Conservation (phyloP, 2,113 vertebrate genomes). For the Petrocephalus microphthalmus region DNA sequence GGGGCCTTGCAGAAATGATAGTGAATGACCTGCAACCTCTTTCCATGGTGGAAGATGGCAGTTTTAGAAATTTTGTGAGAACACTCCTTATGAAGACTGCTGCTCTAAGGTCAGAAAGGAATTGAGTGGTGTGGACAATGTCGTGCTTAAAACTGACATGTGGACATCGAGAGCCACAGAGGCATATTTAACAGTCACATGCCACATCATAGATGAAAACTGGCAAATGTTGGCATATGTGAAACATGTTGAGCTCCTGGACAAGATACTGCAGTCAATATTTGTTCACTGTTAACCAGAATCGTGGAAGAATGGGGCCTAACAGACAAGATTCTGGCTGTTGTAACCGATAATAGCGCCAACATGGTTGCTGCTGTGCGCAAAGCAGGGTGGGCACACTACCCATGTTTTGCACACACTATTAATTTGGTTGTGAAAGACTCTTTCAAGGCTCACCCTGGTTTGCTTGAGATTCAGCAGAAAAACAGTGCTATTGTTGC, state of each 20-base stretch:
- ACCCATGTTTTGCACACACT: conserved; percentile 26
- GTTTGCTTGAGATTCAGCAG: conserved; percentile 14
- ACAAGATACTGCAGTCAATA: conserved; percentile 29
- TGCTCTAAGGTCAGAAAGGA: too few relatives aligned
- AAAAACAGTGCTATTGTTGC: conserved; percentile 19
- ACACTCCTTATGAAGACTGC: too few relatives aligned
- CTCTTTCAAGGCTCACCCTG: not conserved
- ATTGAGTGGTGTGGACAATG: too few relatives aligned
- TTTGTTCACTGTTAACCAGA: conserved; percentile 18
- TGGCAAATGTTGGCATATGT: conserved; percentile 29
- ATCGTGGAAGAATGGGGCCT: conserved; percentile 32
- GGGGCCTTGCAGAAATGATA: too few relatives aligned
- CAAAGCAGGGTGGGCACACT: conserved; percentile 16
- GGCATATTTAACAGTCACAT: too few relatives aligned
- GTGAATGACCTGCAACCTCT: too few relatives aligned
- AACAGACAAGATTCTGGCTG: conserved; percentile 27
- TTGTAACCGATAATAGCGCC: conserved; percentile 26
- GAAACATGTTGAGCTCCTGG: conserved; percentile 21
- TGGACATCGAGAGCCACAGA: too few relatives aligned
- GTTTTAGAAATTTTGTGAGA: too few relatives aligned
- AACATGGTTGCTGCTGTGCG: conserved; percentile 27
- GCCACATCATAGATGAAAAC: conserved; percentile 1
- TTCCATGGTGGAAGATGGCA: too few relatives aligned
- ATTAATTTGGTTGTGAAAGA: conserved; percentile 20
- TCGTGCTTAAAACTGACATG: too few relatives aligned